Evolutionary conservation across 2,797 vertebrate genomes (phyloP).

Genomic region (Hydrocynus forskahlii): DNA sequence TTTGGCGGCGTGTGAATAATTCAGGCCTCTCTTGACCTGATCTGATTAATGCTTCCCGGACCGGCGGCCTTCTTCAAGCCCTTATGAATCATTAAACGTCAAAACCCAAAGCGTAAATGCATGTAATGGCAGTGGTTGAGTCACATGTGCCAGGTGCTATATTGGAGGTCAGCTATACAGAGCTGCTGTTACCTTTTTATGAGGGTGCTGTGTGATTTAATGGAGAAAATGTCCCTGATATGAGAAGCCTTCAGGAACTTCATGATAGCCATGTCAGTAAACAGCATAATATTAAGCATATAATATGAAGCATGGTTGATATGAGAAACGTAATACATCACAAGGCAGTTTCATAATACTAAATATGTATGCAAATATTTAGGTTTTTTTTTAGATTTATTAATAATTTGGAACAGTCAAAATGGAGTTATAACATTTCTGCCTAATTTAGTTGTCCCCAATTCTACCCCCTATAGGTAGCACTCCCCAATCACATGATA

Average conservation of each 20-base stretch:
- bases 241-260: neutral
- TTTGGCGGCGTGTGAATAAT: conserved; percentile 61
- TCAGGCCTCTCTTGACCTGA: conserved; percentile 61
- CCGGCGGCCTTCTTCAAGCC: conserved; percentile 36
- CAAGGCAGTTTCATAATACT: neutral
- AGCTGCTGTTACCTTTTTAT: neutral
- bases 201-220: neutral
- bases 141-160: neutral
- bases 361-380: too few relatives aligned
- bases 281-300: neutral
- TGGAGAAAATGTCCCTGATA: neutral
- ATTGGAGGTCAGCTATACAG: neutral
- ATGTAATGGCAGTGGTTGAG: neutral
- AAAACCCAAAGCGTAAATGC: conserved; percentile 13
- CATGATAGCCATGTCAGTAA: neutral
- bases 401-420: neutral
- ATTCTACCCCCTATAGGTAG: too few relatives aligned
- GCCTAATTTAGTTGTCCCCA: too few relatives aligned
- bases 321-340: neutral
- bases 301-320: neutral
- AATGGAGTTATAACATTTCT: neutral
- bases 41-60: conserved; percentile 60
- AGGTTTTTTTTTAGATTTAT: too few relatives aligned
- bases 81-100: conserved; percentile 56
- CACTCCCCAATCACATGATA: too few relatives aligned